A percentile compares a stretch with the other conserved stretches of the same genome.
phyloP scores from a whole-genome alignment of 1,140 invertebrate genomes.

The Apolygus lucorum region DNA sequence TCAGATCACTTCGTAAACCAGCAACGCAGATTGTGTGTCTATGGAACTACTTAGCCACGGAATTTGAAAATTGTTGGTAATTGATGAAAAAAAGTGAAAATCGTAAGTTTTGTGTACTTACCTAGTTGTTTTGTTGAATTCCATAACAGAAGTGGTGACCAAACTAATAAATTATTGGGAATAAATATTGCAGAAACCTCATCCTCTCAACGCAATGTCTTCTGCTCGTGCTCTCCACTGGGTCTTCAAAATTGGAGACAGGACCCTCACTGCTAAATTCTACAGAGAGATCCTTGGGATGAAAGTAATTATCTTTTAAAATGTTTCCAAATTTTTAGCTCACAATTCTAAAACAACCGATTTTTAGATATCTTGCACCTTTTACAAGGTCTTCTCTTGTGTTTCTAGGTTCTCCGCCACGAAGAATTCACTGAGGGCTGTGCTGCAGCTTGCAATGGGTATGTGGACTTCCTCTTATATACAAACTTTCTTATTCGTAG shows the following conservation, averaged over 20 bases:
- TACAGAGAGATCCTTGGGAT: conserved; percentile 85
- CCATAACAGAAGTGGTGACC: no score
- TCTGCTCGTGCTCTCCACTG: conserved; percentile 70
- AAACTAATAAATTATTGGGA: no score
- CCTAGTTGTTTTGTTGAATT: no score
- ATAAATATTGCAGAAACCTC: no score
- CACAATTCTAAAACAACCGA: neutral
- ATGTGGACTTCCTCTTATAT: conserved; percentile 36
- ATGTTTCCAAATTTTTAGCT: neutral
- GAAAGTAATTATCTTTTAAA: conserved; percentile 54
- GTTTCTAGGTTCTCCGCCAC: conserved; percentile 74
- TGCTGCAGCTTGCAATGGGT: conserved; percentile 95
- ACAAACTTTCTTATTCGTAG: neutral
- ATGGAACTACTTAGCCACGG: no score
- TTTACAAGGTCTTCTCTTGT: neutral
- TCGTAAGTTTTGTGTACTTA: no score
- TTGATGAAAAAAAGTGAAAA: no score
- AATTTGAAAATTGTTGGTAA: no score
- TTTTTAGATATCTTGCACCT: no score
- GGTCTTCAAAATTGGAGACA: conserved; percentile 89
- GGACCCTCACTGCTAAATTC: conserved; percentile 74
- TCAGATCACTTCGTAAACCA: no score
- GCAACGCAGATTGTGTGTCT: no score
- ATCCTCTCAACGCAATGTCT: neutral
- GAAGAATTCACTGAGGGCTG: conserved; percentile 96